Percentiles rank a stretch among this genome's conserved stretches.
Conservation (phyloP, 1,140 invertebrate genomes). For the Gerris buenoi region DNA sequence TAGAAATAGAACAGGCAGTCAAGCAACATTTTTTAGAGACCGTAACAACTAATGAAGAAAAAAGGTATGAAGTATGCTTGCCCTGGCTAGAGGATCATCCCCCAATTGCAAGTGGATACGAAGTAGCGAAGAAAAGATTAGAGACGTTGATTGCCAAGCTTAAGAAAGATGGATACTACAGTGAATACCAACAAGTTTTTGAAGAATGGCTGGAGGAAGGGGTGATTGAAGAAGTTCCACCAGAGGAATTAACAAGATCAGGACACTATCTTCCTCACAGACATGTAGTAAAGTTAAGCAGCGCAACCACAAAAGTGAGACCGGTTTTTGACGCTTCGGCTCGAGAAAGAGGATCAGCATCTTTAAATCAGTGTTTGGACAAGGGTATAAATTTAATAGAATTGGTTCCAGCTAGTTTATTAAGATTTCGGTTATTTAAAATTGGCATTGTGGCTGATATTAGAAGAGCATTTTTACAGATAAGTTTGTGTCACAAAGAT, state of each 20-base stretch:
- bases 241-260: conserved; percentile 13
- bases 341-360: conserved; percentile 17
- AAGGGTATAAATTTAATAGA: conserved; percentile 30
- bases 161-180: conserved; percentile 14
- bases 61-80: too few species aligned
- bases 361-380: conserved; percentile 27
- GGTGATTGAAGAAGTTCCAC: conserved; percentile 24
- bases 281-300: conserved; percentile 22
- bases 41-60: too few species aligned
- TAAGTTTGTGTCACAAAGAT: not conserved
- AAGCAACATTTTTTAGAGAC: too few species aligned
- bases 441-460: conserved; percentile 22
- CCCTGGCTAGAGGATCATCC: too few species aligned
- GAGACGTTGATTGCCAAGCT: conserved; percentile 19
- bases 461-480: not conserved
- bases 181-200: too few species aligned
- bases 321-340: conserved; percentile 27
- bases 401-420: conserved; percentile 26
- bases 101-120: too few species aligned
- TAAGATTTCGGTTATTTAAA: conserved; percentile 26
- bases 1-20: too few species aligned
- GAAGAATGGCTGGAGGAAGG: conserved; percentile 23
- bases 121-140: conserved; percentile 7
- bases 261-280: conserved; percentile 25
- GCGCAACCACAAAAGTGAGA: conserved; percentile 21